phyloP scores from a whole-genome alignment of 2,797 vertebrate species.

The Iguana delicatissima region DNA sequence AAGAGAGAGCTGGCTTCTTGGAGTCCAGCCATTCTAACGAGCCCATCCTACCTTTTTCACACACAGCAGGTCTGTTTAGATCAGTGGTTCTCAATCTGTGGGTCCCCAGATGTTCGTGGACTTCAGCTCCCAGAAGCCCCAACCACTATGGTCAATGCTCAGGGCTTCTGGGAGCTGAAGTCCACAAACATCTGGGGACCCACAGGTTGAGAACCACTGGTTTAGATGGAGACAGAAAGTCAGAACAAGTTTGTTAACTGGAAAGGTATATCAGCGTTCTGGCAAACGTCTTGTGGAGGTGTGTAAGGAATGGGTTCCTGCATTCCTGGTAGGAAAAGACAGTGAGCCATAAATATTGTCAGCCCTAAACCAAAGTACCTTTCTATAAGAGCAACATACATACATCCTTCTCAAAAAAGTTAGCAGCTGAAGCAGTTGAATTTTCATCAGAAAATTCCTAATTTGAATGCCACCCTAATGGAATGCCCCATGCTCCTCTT shows the following conservation, averaged over 20 bases:
- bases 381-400: too few relatives aligned
- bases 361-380: not conserved
- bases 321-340: not conserved
- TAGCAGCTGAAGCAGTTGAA: not conserved
- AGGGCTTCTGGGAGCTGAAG: too few relatives aligned
- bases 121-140: too few relatives aligned
- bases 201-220: too few relatives aligned
- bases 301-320: not conserved
- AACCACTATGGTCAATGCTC: too few relatives aligned
- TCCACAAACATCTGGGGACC: too few relatives aligned
- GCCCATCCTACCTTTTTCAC: not conserved
- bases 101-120: too few relatives aligned
- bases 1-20: not conserved
- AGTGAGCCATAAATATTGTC: not conserved
- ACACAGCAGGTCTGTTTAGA: not conserved
- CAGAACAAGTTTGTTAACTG: not conserved
- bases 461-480: not conserved
- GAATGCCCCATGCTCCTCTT: too few relatives aligned
- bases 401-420: too few relatives aligned
- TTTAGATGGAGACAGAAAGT: not conserved
- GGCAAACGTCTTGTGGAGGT: not conserved
- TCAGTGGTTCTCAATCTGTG: too few relatives aligned
- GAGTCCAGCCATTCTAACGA: not conserved
- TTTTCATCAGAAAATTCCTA: too few relatives aligned
- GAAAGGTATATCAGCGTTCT: not conserved